A percentile compares a stretch with the other conserved stretches of the same genome.
Conservation (phyloP, 2,888 invertebrate species). For the Marasmarcha lunaedactyla region DNA sequence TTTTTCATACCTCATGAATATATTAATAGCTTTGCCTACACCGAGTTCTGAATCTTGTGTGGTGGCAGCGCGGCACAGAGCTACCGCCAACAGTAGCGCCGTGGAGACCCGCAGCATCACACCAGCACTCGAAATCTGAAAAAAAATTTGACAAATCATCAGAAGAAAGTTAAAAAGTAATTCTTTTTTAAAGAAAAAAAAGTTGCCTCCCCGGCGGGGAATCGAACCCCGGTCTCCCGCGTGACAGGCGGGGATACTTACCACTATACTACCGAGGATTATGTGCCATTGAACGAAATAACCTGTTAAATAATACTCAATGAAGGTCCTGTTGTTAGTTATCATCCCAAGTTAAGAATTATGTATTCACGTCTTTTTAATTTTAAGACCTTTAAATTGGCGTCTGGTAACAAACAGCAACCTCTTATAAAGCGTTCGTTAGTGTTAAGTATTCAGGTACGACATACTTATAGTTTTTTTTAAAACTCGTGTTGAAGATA, state of each 20-base stretch:
- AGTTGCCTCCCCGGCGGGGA: conserved; percentile 59
- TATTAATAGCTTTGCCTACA: conserved; percentile 86
- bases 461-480: no score
- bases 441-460: no score
- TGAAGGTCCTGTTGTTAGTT: no score
- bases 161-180: conserved; percentile 3
- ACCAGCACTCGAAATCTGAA: conserved; percentile 35
- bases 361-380: no score
- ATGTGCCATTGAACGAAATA: not conserved
- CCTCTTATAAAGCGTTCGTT: no score
- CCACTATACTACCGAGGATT: conserved; percentile 70
- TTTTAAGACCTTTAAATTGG: no score
- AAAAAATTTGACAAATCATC: conserved; percentile 8
- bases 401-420: no score
- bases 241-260: conserved; percentile 72
- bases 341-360: no score
- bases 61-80: conserved; percentile 73
- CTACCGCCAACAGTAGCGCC: conserved; percentile 70
- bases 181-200: conserved; percentile 17
- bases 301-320: no score
- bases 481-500: no score
- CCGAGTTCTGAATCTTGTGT: conserved; percentile 72
- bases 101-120: conserved; percentile 55
- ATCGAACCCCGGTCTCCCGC: conserved; percentile 72
- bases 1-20: conserved; percentile 74